Evolutionary conservation across 2,797 vertebrate species (phyloP), one percentile per base, ranked within the genome.

Genomic region (Acrossocheilus fasciatus): DNA sequence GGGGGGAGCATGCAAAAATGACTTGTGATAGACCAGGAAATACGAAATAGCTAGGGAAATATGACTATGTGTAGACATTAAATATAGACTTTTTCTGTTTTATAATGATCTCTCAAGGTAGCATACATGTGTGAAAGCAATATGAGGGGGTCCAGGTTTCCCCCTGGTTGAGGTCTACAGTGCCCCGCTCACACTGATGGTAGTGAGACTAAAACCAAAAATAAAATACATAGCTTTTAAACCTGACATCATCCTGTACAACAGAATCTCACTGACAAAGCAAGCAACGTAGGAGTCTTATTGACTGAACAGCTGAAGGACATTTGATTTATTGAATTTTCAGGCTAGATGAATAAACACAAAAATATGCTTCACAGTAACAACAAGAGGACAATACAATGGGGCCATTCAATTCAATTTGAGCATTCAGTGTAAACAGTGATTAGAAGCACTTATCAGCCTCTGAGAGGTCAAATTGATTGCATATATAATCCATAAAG

Each of bases 241-340:
- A 59, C n/a, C 39, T 78, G 45, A 69, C 69, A 23, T 70, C 62
- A 78, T 66, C 26, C 26, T 45, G 11, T 62, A 80, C 39, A 79
- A 81, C 15, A 45, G 23, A 82, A 47, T 41, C 39, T 36, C 41
- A 69, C 17, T 70, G 23, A 78, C 47, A 57, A 80, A 80, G 75
- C 23, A 54, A 84, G 23, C 39, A n/a, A 39, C 18, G 76, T 85
- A 66, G 66, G 66, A 57, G 66, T 80, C 68, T 85, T 30, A 59
- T 5, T 15, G 52, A 47, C 50, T 72, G 18, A 85, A 72, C 47
- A 78, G 39, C 52, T 62, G 12, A 85, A 85, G 84, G 52, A 80
- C 76, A 59, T 85, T 79, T 85, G 83, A 85, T 79, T 70, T 50
- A 76, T 70, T 47, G 66, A 50, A 72, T 84, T 54, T 88, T 73